Conservation (phyloP, 2,113 vertebrate species). For the Thunnus maccoyii region DNA sequence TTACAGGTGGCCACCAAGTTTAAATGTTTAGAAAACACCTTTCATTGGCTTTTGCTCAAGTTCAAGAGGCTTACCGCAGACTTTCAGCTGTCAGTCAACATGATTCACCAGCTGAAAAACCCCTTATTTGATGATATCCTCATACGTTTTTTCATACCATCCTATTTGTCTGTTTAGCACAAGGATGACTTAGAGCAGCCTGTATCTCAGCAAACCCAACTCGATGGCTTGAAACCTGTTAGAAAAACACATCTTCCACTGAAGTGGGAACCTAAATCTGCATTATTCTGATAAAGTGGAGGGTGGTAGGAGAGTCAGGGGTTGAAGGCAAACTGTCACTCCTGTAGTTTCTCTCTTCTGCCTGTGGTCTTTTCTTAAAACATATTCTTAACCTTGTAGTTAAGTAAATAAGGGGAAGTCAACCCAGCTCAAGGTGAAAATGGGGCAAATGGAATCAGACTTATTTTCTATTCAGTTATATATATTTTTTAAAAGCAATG, state of each 20-base stretch:
- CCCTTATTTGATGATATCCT: neutral
- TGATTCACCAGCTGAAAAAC: constrained; percentile 24
- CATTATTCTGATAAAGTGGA: constrained; percentile 1
- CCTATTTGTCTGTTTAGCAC: constrained; percentile 21
- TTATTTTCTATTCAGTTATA: neutral
- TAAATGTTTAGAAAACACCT: neutral
- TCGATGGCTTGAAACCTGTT: neutral
- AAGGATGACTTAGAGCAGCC: constrained; percentile 11
- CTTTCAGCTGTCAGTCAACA: constrained; percentile 16
- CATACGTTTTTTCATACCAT: constrained; percentile 21
- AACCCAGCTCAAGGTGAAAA: neutral
- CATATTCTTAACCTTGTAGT: no score
- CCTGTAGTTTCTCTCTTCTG: neutral
- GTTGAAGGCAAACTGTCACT: neutral
- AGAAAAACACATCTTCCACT: neutral
- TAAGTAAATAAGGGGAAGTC: no score
- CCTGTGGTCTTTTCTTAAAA: neutral
- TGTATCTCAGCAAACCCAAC: neutral
- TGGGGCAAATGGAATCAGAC: neutral
- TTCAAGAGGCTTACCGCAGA: neutral
- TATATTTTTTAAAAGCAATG: neutral
- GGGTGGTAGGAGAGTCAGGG: neutral
- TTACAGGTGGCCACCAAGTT: no score
- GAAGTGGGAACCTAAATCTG: neutral
- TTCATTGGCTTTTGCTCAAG: neutral